Evolutionary conservation across 2,797 vertebrate genomes (phyloP).

Genomic region (Myoxocephalus aenaeus): DNA sequence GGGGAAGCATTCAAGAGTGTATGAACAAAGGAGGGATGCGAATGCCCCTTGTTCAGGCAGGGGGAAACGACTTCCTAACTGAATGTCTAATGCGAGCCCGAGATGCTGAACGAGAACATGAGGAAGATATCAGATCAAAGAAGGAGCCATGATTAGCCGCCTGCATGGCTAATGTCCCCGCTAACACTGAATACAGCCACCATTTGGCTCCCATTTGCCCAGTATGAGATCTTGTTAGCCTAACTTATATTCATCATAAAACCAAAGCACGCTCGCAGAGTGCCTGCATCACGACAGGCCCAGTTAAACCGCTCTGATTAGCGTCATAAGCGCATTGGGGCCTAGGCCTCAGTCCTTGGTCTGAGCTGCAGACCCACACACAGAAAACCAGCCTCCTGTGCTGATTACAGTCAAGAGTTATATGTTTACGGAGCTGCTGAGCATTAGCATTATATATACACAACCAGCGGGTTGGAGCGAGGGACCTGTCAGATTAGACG

Average conservation of each 20-base stretch:
- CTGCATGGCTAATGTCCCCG: constrained; percentile 76
- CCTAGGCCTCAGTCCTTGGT: constrained; percentile 51
- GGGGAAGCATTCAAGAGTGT: constrained; percentile 66
- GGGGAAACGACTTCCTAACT: constrained; percentile 62
- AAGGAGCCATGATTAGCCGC: constrained; percentile 68
- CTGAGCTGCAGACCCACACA: constrained; percentile 56
- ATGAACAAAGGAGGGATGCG: constrained; percentile 65
- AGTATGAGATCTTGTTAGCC: constrained; percentile 79
- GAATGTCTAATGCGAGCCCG: constrained; percentile 68
- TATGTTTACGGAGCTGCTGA: constrained; percentile 79
- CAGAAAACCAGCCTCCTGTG: constrained; percentile 54
- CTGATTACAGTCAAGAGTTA: constrained; percentile 77
- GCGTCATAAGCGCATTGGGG: constrained; percentile 75
- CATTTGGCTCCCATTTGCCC: constrained; percentile 79
- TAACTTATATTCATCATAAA: constrained; percentile 83
- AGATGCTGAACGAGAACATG: constrained; percentile 74
- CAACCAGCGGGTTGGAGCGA: constrained; percentile 74
- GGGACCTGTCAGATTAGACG: constrained; percentile 81
- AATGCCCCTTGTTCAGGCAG: constrained; percentile 61
- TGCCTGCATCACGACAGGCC: constrained; percentile 70
- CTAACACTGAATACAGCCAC: constrained; percentile 54
- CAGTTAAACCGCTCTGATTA: constrained; percentile 84
- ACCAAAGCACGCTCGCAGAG: constrained; percentile 74
- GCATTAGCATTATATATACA: constrained; percentile 77
- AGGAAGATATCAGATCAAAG: constrained; percentile 77